Base-by-base conservation (phyloP, 1,140 invertebrate genomes). In the Drosophila novamexicana region DNA sequence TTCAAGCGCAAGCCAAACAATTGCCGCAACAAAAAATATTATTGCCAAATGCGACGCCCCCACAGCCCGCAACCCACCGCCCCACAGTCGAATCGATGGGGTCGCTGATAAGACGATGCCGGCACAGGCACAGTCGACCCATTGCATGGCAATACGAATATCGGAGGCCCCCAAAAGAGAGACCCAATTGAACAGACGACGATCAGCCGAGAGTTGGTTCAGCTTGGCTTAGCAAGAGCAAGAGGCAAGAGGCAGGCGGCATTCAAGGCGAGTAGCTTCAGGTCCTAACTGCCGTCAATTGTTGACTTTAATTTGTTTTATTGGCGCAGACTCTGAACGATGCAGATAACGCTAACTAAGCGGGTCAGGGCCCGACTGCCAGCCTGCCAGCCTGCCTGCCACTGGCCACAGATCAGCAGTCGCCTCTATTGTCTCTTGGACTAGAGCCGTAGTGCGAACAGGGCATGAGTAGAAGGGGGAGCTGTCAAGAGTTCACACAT, bases 181-280 rank as follows among this genome's bases (percentile, higher is more conserved):
- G 49, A 47, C 47, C 34, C 47, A 62, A 54, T 42, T 50, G 66
- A 45, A 39, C 49, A 58, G 54, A 42, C 53, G 39, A 29, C 58
- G 79, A 49, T 59, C 65, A 58, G 39, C 16, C 7, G 42, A 56
- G 36, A 44, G 8, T 29, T 22, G 12, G 37, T 14, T 29, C 12
- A 12, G 16, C 49, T 49, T 34, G 18, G 53, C 32, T 71, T 40
- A 62, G 74, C 59, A 67, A n/a, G n/a, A n/a, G n/a, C n/a, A n/a
- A n/a, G n/a, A n/a, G 40, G 61, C 57, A 61, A 75, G 67, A 64
- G 32, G 49, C 39, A 50, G 61, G 64, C 53, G 58, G 40, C 66
- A 79, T 88, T 88, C 84, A 88, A 88, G 84, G 84, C 84, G 59
- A 90, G 84, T 89, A 84, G 84, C 84, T 89, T 89, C 80, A 89